Evolutionary conservation across 2,113 vertebrate genomes (phyloP).

Genomic region (Cyprinodon brontotheroides): DNA sequence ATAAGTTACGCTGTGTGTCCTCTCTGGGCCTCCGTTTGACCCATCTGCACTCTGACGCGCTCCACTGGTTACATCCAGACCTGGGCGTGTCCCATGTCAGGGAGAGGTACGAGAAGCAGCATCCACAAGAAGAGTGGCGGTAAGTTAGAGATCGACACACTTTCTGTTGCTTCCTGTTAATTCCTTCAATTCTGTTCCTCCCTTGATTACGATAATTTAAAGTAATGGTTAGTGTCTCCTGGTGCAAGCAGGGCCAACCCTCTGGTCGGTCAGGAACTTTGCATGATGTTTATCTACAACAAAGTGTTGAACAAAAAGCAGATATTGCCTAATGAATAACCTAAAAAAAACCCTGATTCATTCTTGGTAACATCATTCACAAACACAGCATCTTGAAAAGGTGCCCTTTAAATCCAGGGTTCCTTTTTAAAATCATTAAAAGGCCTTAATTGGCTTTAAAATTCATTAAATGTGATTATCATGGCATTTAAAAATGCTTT

Average conservation of each 20-base stretch:
- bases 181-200: background rate
- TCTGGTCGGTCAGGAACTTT: background rate
- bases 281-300: no score
- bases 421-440: no score
- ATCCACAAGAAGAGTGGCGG: slow-evolving; percentile 98
- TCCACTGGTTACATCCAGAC: slow-evolving; percentile 97
- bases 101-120: slow-evolving; percentile 92
- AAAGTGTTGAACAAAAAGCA: no score
- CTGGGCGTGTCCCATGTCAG: slow-evolving; percentile 94
- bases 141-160: slow-evolving; percentile 68
- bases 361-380: no score
- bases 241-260: background rate
- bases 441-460: no score
- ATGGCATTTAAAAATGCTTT: no score
- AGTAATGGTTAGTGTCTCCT: background rate
- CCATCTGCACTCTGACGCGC: slow-evolving; percentile 91
- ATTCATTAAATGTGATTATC: no score
- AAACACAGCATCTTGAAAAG: no score
- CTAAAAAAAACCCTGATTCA: no score
- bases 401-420: no score
- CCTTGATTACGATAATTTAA: background rate
- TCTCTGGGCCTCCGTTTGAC: slow-evolving; percentile 94
- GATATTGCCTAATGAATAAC: no score
- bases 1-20: slow-evolving; percentile 93
- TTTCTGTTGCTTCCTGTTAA: background rate